These are phyloP conservation scores for Condylura cristata DNA, from an alignment of 2,113 vertebrate genomes.

Conservation along the genomic window DNA sequence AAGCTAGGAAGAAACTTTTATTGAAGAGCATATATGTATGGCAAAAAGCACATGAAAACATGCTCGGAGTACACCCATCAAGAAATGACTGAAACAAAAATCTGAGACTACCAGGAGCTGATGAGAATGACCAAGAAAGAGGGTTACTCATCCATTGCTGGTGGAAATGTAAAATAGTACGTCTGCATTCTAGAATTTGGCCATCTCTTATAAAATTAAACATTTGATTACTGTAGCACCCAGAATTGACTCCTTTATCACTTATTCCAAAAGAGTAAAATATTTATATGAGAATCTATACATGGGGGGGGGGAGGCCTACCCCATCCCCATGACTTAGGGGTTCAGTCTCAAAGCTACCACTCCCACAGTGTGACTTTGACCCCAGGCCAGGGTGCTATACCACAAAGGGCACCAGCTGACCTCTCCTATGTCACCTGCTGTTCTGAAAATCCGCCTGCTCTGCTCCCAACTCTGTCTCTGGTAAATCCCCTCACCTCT, in stretches of 20 bases:
- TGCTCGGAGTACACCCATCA: neutral
- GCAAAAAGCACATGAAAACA: neutral
- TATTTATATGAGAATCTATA: neutral
- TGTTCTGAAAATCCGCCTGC: too few species aligned
- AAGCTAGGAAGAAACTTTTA: neutral
- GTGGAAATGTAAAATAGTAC: neutral
- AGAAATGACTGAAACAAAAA: neutral
- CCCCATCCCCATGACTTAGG: too few species aligned
- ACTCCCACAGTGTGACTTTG: too few species aligned
- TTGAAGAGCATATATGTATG: neutral
- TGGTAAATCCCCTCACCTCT: too few species aligned
- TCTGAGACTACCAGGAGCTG: neutral
- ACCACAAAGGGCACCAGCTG: too few species aligned
- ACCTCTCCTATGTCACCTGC: too few species aligned
- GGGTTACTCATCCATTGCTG: neutral
- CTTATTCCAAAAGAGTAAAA: neutral
- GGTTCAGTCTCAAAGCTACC: too few species aligned
- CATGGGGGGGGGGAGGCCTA: too few species aligned
- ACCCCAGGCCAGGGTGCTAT: too few species aligned
- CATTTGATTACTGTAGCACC: neutral
- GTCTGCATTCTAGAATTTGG: neutral
- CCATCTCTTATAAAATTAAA: slow-evolving; percentile 8
- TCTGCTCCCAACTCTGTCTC: too few species aligned
- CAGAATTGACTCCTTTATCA: neutral
- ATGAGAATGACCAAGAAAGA: neutral